Evolutionary conservation across 2,797 vertebrate species (phyloP), one percentile per base, ranked within the genome.

Genomic region (Sebastes taczanowskii): DNA sequence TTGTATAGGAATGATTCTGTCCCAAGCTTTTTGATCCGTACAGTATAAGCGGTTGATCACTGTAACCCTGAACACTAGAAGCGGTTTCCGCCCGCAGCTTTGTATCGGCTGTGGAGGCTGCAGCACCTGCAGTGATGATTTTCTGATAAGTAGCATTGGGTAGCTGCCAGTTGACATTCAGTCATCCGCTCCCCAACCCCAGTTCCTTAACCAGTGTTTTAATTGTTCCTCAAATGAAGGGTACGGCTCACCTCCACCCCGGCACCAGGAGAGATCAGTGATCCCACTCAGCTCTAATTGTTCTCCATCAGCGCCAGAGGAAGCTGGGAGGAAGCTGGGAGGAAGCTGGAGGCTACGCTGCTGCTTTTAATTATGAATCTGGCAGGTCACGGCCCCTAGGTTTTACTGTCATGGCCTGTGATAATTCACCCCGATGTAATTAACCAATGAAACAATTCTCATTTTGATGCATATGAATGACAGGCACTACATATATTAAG

Each of bases 231-330:
- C 79, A 90, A 92, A 92, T 90, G 78, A 89, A 88, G 86, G 80
- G 82, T 60, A 77, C 64, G 74, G 88, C 86, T 88, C 84, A 88
- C 80, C 85, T 88, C 78, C 82, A 85, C 77, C 78, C 71, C 23
- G 7, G 76, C 63, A 72, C 74, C 74, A 78, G 63, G 18, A 88
- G 70, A 88, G 91, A 86, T 85, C 89, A 91, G 79, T 75, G 87
- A 93, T 94, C 92, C 88, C 91, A 89, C 90, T 92, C 88, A 88
- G 75, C 81, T 77, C 46, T 87, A 88, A 92, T 89, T 86, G 84
- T 87, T 83, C 88, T 81, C 68, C 84, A 89, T 86, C 81, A 59
- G 85, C 64, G 71, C 80, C 79, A 80, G 35, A 66, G 63, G 65
- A 74, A 52, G 49, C 18, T 52, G 67, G 68, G 16, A 74, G 63